phyloP scores from a whole-genome alignment of 1,140 invertebrate species.

The Melitaea cinxia region DNA sequence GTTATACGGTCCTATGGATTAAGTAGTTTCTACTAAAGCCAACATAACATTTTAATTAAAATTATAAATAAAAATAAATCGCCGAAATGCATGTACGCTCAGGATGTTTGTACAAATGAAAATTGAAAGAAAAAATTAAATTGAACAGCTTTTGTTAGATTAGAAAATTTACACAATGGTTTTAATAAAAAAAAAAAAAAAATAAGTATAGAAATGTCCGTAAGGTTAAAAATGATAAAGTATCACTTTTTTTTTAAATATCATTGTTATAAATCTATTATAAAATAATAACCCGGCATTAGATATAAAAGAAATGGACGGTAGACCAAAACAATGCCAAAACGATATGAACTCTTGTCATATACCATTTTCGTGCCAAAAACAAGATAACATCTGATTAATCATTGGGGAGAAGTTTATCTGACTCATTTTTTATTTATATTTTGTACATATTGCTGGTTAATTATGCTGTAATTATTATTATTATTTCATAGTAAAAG shows the following conservation, averaged over 20 bases:
- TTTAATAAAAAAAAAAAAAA: too few species aligned
- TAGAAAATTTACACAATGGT: too few species aligned
- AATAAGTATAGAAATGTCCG: background rate
- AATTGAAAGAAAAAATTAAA: too few species aligned
- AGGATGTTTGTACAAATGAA: too few species aligned
- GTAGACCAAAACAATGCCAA: slow-evolving; percentile 18
- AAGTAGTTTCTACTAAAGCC: too few species aligned
- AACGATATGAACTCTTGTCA: slow-evolving; percentile 14
- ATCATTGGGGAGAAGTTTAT: slow-evolving; percentile 9
- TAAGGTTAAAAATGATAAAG: background rate
- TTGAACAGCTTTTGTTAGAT: too few species aligned
- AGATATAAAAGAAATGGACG: slow-evolving; percentile 6
- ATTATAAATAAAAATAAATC: too few species aligned
- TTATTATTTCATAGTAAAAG: too few species aligned
- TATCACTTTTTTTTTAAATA: slow-evolving; percentile 9
- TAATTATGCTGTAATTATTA: too few species aligned
- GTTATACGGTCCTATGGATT: too few species aligned
- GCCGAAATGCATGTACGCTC: too few species aligned
- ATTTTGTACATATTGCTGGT: background rate
- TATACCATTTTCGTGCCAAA: slow-evolving; percentile 17
- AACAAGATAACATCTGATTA: slow-evolving; percentile 20
- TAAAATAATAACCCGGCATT: slow-evolving; percentile 13
- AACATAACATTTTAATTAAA: too few species aligned
- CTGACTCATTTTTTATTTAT: slow-evolving; percentile 4
- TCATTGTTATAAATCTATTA: background rate